phyloP scores from a whole-genome alignment of 1,140 invertebrate species.

The Acromyrmex echinatior region DNA sequence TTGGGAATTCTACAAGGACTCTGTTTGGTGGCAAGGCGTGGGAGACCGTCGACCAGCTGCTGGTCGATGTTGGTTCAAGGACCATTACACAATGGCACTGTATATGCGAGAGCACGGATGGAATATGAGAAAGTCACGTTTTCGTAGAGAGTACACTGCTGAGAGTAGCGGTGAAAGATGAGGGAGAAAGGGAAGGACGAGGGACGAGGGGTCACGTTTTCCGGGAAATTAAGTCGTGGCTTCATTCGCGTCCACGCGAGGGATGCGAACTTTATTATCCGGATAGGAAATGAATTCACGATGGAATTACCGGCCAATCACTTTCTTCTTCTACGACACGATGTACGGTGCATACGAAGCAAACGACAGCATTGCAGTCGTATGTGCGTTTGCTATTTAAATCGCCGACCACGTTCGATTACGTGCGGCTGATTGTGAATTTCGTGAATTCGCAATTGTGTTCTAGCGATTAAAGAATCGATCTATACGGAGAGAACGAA shows the following conservation, averaged over 20 bases:
- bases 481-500: no score
- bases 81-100: conserved; percentile 74
- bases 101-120: conserved; percentile 46
- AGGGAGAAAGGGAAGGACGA: neutral
- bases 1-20: conserved; percentile 72
- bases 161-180: conserved; percentile 56
- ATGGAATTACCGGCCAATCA: conserved; percentile 28
- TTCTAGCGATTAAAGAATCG: neutral
- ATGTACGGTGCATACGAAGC: conserved; percentile 9
- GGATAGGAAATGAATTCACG: conserved; percentile 25
- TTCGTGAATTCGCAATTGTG: neutral
- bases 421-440: neutral
- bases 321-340: conserved; percentile 48
- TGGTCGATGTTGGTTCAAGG: conserved; percentile 74
- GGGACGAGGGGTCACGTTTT: conserved; percentile 44
- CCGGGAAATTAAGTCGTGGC: conserved; percentile 29
- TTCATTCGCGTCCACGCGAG: conserved; percentile 5
- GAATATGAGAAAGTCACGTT: conserved; percentile 78
- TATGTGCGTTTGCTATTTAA: neutral
- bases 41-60: conserved; percentile 75
- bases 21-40: conserved; percentile 71
- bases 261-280: conserved; percentile 47
- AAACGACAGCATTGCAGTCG: neutral
- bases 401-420: conserved; percentile 8
- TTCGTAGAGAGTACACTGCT: conserved; percentile 66